Conservation (phyloP, 37 sponge, comb jelly and placozoan genomes). For the Agelas oroides region DNA sequence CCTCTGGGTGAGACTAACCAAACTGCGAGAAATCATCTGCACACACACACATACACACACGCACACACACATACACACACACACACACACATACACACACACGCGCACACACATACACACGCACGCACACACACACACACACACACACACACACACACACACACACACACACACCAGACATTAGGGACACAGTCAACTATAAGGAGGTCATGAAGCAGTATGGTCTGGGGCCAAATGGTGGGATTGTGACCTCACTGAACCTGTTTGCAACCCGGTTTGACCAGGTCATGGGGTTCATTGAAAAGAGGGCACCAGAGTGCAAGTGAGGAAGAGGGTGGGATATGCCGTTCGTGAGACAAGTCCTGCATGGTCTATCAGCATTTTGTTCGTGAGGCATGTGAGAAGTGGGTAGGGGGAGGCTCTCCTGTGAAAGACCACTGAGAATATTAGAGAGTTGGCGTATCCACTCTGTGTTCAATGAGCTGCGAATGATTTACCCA, state of each 20-base stretch:
- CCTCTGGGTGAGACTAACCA: no score
- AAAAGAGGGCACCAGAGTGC: slow-evolving; percentile 65
- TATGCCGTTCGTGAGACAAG: no score
- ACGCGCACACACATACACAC: slow-evolving; percentile 33
- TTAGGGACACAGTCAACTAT: slow-evolving; percentile 97
- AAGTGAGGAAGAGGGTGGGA: no score
- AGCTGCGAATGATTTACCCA: no score
- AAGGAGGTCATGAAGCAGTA: slow-evolving; percentile 99
- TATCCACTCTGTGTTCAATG: no score
- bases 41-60: slow-evolving; percentile 22
- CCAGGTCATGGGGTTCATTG: slow-evolving; percentile 86
- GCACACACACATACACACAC: slow-evolving; percentile 28
- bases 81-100: slow-evolving; percentile 38
- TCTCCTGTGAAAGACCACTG: no score
- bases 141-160: slow-evolving; percentile 47
- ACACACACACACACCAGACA: no score
- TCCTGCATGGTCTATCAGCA: no score
- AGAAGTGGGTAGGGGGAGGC: no score
- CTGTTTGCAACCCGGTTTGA: slow-evolving; percentile 96
- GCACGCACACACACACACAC: slow-evolving; percentile 36
- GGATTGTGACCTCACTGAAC: slow-evolving; percentile 95
- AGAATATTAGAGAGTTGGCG: no score
- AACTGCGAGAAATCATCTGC: no score
- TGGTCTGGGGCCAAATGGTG: slow-evolving; percentile 96
- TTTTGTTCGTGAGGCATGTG: no score